Percentiles rank a stretch among this genome's conserved stretches.
These are phyloP conservation scores for Ennomos erosarius DNA, from an alignment of 2,888 invertebrate genomes.

Conservation along the genomic window DNA sequence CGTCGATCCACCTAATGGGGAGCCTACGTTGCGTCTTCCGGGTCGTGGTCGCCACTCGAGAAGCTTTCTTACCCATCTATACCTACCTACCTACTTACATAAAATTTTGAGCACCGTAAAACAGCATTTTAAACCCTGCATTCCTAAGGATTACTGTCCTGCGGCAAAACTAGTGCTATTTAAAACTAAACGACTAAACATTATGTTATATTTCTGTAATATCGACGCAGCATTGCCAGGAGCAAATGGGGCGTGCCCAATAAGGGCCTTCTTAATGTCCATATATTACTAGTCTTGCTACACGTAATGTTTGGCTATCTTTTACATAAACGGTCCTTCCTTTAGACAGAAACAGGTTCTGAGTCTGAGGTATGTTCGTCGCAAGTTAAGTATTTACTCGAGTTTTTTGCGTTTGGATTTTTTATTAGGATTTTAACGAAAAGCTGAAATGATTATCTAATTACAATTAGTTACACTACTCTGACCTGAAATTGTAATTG, in stretches of 20 bases:
- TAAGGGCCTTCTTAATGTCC: constrained; percentile 48
- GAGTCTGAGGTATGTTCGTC: constrained; percentile 6
- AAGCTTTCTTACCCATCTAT: too few relatives aligned
- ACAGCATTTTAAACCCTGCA: constrained; percentile 5
- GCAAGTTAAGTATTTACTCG: too few relatives aligned
- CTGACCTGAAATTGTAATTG: too few relatives aligned
- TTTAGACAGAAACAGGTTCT: constrained; percentile 10
- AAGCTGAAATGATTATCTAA: too few relatives aligned
- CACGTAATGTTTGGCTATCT: constrained; percentile 12
- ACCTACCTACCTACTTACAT: too few relatives aligned
- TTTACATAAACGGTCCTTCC: constrained; percentile 7
- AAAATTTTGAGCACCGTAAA: too few relatives aligned
- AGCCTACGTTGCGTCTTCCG: too few relatives aligned
- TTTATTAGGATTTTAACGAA: too few relatives aligned
- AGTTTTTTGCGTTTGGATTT: too few relatives aligned
- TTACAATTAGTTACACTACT: too few relatives aligned
- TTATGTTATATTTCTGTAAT: constrained; percentile 48
- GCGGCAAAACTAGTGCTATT: constrained; percentile 54
- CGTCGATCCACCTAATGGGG: too few relatives aligned
- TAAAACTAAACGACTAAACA: constrained; percentile 43
- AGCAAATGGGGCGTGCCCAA: constrained; percentile 50
- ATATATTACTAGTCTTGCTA: constrained; percentile 45
- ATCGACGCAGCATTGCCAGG: constrained; percentile 54
- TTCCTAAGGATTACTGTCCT: constrained; percentile 49
- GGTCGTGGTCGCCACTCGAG: too few relatives aligned